A percentile compares a stretch with the other conserved stretches of the same genome.
Conservation (phyloP, 2,113 vertebrate species). For the Orcinus orca region DNA sequence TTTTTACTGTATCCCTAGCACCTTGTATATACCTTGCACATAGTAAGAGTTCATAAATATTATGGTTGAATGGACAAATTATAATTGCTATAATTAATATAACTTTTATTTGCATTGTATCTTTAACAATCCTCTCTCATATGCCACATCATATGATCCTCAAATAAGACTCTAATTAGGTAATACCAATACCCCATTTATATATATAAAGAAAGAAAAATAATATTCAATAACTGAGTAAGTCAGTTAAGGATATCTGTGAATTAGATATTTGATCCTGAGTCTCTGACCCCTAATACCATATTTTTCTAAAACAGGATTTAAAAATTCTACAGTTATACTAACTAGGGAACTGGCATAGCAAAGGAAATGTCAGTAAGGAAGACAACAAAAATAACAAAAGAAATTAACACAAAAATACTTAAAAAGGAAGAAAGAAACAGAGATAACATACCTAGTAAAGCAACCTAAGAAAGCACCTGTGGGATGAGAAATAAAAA, state of each 20-base stretch:
- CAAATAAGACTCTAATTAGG: background rate
- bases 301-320: background rate
- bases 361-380: background rate
- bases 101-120: background rate
- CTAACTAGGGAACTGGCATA: background rate
- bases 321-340: background rate
- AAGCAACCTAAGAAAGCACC: background rate
- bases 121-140: background rate
- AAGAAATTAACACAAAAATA: background rate
- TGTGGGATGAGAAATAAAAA: background rate
- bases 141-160: background rate
- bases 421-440: background rate
- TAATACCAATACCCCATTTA: background rate
- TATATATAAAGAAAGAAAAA: background rate
- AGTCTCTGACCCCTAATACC: background rate
- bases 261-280: background rate
- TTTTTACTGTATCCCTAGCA: background rate
- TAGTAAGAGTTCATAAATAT: background rate
- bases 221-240: background rate
- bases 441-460: rapidly evolving
- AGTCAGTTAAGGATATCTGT: background rate
- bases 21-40: background rate
- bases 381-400: background rate
- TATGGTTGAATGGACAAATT: background rate
- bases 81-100: background rate